These are phyloP conservation scores for Poecilia velifera DNA, from an alignment of 2,797 vertebrate species.

Conservation along the genomic window DNA sequence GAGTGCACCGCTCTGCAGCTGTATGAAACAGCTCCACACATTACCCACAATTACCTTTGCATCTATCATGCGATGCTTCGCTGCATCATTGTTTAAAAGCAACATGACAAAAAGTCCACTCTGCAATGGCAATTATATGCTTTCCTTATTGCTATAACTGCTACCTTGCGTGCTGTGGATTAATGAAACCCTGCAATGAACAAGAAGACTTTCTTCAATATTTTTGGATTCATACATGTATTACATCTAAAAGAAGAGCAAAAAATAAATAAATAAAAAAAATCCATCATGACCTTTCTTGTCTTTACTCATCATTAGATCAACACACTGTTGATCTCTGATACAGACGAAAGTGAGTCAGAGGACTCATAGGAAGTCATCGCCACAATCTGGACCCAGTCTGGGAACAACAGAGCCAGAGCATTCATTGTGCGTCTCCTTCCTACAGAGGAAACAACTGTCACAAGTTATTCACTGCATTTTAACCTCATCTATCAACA, in stretches of 20 bases:
- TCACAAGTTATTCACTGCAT: conserved; percentile 72
- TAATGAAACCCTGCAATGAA: not conserved
- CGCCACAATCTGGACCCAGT: conserved; percentile 50
- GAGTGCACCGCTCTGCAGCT: conserved; percentile 41
- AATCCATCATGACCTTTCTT: conserved; percentile 11
- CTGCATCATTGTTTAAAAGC: not conserved
- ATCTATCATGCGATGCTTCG: conserved; percentile 20
- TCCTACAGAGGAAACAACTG: conserved; percentile 73
- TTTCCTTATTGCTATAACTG: conserved; percentile 38
- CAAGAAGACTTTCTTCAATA: conserved; percentile 21
- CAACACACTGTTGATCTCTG: conserved; percentile 24
- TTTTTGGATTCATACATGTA: not conserved
- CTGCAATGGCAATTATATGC: not conserved
- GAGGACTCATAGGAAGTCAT: conserved; percentile 70
- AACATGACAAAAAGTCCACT: not conserved
- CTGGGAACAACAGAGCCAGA: conserved; percentile 63
- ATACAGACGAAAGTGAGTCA: conserved; percentile 58
- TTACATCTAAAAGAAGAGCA: not conserved
- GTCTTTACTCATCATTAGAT: conserved; percentile 3
- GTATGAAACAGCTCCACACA: conserved; percentile 52
- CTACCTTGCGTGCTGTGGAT: not conserved
- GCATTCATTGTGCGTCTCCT: conserved; percentile 63
- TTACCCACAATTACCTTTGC: conserved; percentile 27
- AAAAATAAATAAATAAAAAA: not conserved
- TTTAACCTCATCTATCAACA: conserved; percentile 71